Evolutionary conservation across 2,797 vertebrate species (phyloP), one percentile per base, ranked within the genome.

Genomic region (Geotrypetes seraphini): DNA sequence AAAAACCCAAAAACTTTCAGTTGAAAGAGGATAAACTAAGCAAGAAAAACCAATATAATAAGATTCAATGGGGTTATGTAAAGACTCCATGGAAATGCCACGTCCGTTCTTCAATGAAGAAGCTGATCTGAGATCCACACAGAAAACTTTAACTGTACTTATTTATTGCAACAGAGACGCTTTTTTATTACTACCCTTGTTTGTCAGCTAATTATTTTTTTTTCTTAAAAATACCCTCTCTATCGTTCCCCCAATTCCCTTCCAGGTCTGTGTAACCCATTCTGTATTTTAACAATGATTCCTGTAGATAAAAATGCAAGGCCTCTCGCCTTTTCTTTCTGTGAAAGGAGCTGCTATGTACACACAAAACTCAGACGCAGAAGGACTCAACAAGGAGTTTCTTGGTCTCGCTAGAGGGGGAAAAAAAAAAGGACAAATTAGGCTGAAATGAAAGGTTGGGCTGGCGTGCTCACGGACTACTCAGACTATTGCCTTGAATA

Each of bases 301-400:
- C 74, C 81, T 84, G 73, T 84, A 78, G 78, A 58, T 76, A 75
- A 82, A 75, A 71, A 68, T 81, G 75, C 79, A 76, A 80, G 78
- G 82, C 53, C 81, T 73, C 78, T 68, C 79, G 79, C 81, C 78
- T 81, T 86, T 84, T 83, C 78, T 86, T 85, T 85, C 79, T 83
- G 80, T 82, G 75, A 84, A 86, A 86, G 79, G 81, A 85, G 75
- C 78, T 80, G 79, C 75, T 85, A 80, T 79, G 71, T 80, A 80
- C 76, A 80, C 73, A 75, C 67, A 73, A 78, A n/a, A 75, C 79
- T 75, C 78, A 71, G 67, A 69, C 57, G 69, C 43, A 58, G 10
- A 33, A 19, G 26, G 43, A 83, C 78, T 83, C 79, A 78, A 63
- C 69, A 60, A 60, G 60, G 73, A 75, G 60, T 76, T 76, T 79